A percentile compares a stretch with the other conserved stretches of the same genome.
phyloP scores from a whole-genome alignment of 2,113 vertebrate species.

The Sula dactylatra region DNA sequence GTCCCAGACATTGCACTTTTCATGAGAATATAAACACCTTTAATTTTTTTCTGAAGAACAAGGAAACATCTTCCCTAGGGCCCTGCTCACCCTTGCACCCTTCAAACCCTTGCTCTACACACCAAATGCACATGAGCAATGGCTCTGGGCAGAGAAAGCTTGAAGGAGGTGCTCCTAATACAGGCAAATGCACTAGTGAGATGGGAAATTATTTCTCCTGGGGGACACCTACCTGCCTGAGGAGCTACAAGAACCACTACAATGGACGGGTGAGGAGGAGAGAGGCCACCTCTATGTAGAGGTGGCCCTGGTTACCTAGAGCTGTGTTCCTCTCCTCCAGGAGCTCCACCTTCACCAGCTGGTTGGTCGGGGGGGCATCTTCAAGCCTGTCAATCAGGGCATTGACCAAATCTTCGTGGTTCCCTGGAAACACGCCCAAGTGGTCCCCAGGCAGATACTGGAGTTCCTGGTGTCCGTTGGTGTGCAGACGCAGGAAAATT shows the following conservation, averaged over 20 bases:
- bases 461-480: conserved; percentile 85
- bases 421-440: conserved; percentile 91
- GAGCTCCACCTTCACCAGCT: conserved; percentile 94
- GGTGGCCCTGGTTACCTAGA: conserved; percentile 75
- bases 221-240: background rate
- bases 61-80: background rate
- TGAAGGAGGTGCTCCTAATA: background rate
- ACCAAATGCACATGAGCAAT: background rate
- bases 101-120: background rate
- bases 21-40: background rate
- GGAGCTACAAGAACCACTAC: background rate
- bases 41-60: background rate
- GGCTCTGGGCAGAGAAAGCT: background rate
- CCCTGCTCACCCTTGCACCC: background rate
- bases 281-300: fast-evolving
- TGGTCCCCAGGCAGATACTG: conserved; percentile 93
- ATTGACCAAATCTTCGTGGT: conserved; percentile 90
- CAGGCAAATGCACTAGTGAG: background rate
- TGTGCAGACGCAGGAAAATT: conserved; percentile 91
- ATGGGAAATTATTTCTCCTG: background rate
- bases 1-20: background rate
- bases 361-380: conserved; percentile 89
- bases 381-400: conserved; percentile 90
- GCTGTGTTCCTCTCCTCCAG: conserved; percentile 93
- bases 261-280: background rate